phyloP scores from a whole-genome alignment of 2,113 vertebrate genomes.

The Dinomys branickii region DNA sequence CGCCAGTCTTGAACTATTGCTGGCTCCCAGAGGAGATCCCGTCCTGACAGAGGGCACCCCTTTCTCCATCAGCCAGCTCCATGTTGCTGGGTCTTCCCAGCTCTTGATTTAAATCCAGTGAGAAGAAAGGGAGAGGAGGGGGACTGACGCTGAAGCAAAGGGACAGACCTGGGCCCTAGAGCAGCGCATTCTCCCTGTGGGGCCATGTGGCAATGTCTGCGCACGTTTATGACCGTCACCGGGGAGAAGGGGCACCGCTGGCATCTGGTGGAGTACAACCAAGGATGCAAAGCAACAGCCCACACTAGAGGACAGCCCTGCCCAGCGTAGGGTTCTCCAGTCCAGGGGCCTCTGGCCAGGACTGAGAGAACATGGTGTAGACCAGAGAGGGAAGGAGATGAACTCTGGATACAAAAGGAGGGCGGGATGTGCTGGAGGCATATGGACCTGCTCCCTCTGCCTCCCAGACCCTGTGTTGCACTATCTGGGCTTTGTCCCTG shows the following conservation, averaged over 20 bases:
- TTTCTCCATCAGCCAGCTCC: background rate
- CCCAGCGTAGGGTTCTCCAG: too few species aligned
- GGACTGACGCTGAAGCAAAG: fast-evolving
- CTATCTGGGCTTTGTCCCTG: slow-evolving; percentile 88
- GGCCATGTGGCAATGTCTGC: fast-evolving
- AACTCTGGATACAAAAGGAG: background rate
- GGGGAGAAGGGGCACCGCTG: background rate
- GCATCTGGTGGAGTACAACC: fast-evolving
- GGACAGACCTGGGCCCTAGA: slow-evolving; percentile 55
- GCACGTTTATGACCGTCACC: background rate
- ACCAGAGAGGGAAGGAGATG: background rate
- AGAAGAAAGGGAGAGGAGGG: background rate
- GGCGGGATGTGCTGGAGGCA: fast-evolving
- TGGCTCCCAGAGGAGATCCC: background rate
- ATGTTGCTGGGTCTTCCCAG: background rate
- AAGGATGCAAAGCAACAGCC: too few species aligned
- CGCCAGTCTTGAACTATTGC: too few species aligned
- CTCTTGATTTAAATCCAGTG: background rate
- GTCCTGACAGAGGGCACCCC: too few species aligned
- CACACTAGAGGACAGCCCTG: fast-evolving
- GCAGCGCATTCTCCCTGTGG: fast-evolving
- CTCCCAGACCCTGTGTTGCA: slow-evolving; percentile 86
- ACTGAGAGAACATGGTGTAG: too few species aligned
- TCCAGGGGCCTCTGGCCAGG: background rate
- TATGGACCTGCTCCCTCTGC: fast-evolving